Conservation (phyloP, 2,888 invertebrate species). For the Idaea aversata region DNA sequence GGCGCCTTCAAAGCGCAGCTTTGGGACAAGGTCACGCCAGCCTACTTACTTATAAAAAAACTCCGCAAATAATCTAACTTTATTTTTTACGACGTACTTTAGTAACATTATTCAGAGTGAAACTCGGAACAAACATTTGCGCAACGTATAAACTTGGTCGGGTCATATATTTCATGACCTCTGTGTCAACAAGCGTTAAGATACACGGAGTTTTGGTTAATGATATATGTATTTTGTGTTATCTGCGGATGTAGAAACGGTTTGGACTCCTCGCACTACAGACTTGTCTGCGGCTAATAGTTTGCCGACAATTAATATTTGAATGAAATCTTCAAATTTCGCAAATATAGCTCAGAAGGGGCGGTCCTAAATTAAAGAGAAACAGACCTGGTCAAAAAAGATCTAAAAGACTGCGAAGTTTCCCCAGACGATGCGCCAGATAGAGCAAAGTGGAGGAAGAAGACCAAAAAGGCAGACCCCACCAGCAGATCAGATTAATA, state of each 20-base stretch:
- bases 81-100: background rate
- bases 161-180: constrained; percentile 1
- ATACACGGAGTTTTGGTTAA: background rate
- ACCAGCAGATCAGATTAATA: too few species aligned
- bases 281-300: background rate
- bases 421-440: too few species aligned
- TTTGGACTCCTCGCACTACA: background rate
- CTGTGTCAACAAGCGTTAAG: background rate
- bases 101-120: background rate
- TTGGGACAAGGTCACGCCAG: background rate
- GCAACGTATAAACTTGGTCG: background rate
- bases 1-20: background rate
- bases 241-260: background rate
- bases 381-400: too few species aligned
- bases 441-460: too few species aligned
- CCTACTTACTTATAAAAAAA: background rate
- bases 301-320: too few species aligned
- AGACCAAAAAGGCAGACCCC: too few species aligned
- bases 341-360: too few species aligned
- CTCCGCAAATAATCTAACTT: background rate
- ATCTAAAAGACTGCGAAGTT: too few species aligned
- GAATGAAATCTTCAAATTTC: too few species aligned
- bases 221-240: background rate
- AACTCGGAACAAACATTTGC: background rate
- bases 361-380: too few species aligned